Evolutionary conservation across 2,113 vertebrate species (phyloP), one percentile per base, ranked within the genome.

Genomic region (Serinus canaria): DNA sequence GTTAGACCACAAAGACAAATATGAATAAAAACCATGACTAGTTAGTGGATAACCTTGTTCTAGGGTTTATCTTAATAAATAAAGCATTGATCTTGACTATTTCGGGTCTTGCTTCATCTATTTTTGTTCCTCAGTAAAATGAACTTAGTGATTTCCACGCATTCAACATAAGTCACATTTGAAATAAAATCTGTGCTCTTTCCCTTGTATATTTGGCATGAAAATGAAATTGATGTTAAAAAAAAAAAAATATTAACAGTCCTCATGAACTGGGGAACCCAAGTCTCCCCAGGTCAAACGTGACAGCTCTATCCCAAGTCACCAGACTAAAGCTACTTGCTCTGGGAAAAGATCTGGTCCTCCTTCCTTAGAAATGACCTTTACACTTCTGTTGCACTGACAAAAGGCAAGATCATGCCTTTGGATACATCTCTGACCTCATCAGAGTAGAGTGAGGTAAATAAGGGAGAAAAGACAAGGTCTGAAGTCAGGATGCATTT

Each of bases 61-160:
- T 79, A 96, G 74, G 75, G 60, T 59, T 90, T 92, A 77, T 96
- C 49, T 96, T 68, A 77, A 80, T 91, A 88, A 97, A 96, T 83
- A 94, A 94, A 95, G 6, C 28, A 22, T 82, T 20, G 43, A 59
- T 91, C 52, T 87, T 93, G 83, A 30, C 63, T 6, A 0, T 89
- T 91, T 53, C 92, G 73, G 79, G 67, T 79, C 82, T 72, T 11
- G 13, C 25, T 58, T 95, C 60, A 59, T 63, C 53, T 15, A 23
- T 63, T 87, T 67, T 50, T 7, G 27, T 58, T 92, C 80, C 35
- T 94, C 49, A 60, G 82, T 13, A 21, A 95, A 91, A 87, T 53
- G 11, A 95, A 95, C n/a, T 78, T 35, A 80, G 11, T 55, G 74
- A 64, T 56, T 62, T 83, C 37, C 79, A 81, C 35, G 92, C 46